Conservation (phyloP, 2,797 vertebrate species). For the Tarsius wallacei region DNA sequence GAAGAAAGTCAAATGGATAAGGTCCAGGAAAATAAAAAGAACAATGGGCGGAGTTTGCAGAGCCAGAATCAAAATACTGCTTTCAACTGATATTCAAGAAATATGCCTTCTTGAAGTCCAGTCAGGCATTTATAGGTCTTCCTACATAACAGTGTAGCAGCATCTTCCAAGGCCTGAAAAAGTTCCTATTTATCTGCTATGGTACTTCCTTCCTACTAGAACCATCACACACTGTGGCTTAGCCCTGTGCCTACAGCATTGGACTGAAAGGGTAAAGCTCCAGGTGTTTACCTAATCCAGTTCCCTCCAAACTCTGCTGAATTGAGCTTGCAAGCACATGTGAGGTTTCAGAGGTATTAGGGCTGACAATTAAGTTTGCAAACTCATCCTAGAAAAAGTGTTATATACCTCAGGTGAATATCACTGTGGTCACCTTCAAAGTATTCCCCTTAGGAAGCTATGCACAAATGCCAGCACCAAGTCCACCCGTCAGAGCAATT, state of each 20-base stretch:
- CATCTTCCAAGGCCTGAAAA: background rate
- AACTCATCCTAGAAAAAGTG: no score
- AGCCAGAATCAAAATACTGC: background rate
- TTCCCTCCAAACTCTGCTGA: background rate
- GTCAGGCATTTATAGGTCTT: background rate
- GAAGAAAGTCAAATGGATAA: constrained; percentile 66
- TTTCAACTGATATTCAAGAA: background rate
- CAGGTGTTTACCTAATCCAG: background rate
- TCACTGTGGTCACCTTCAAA: no score
- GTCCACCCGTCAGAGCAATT: no score
- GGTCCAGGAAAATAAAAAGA: background rate
- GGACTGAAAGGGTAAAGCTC: background rate
- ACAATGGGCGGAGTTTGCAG: background rate
- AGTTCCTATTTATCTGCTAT: background rate
- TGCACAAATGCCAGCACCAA: no score
- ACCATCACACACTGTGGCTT: background rate
- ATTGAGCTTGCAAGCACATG: fast-evolving
- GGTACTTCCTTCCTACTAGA: background rate
- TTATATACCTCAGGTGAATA: no score
- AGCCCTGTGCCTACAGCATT: background rate
- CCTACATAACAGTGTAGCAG: background rate
- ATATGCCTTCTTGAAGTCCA: background rate
- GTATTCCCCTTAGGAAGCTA: no score
- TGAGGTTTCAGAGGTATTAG: background rate
- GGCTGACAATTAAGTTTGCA: no score